phyloP scores from a whole-genome alignment of 2,797 vertebrate genomes.

The Champsocephalus esox region DNA sequence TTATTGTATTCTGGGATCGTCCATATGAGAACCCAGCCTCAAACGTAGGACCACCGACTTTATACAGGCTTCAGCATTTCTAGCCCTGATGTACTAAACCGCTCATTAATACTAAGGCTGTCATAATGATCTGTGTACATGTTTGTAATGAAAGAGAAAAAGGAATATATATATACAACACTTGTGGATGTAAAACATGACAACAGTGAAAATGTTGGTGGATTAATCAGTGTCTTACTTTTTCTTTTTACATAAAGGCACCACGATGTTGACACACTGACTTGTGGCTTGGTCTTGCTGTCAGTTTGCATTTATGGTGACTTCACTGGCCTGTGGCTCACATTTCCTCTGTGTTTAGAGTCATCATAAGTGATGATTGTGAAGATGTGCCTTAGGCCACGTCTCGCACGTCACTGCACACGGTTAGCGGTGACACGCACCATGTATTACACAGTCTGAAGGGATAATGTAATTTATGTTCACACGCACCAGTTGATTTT shows the following conservation, averaged over 20 bases:
- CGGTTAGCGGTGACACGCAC: constrained; percentile 73
- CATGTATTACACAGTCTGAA: constrained; percentile 58
- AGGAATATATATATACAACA: constrained; percentile 51
- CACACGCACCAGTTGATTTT: constrained; percentile 87
- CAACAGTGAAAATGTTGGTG: constrained; percentile 54
- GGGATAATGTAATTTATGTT: constrained; percentile 72
- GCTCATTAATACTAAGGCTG: constrained; percentile 63
- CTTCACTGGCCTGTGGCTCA: constrained; percentile 63
- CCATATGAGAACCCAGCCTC: constrained; percentile 45
- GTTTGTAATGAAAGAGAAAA: constrained; percentile 70
- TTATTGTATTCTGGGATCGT: constrained; percentile 63
- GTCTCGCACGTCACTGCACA: constrained; percentile 68
- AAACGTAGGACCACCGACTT: constrained; percentile 57
- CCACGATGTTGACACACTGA: constrained; percentile 67
- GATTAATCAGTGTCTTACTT: constrained; percentile 67
- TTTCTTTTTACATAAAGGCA: constrained; percentile 62
- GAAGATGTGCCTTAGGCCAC: constrained; percentile 90
- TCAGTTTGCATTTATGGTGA: constrained; percentile 85
- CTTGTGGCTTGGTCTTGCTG: constrained; percentile 78
- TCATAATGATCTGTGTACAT: constrained; percentile 79
- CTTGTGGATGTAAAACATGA: constrained; percentile 61
- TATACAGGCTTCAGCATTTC: constrained; percentile 65
- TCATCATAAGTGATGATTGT: constrained; percentile 82
- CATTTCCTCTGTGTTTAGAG: constrained; percentile 50
- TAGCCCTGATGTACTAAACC: constrained; percentile 46